Evolutionary conservation across 2,888 invertebrate genomes (phyloP), one percentile per base, ranked within the genome.

Genomic region (Deroplatys truncata): DNA sequence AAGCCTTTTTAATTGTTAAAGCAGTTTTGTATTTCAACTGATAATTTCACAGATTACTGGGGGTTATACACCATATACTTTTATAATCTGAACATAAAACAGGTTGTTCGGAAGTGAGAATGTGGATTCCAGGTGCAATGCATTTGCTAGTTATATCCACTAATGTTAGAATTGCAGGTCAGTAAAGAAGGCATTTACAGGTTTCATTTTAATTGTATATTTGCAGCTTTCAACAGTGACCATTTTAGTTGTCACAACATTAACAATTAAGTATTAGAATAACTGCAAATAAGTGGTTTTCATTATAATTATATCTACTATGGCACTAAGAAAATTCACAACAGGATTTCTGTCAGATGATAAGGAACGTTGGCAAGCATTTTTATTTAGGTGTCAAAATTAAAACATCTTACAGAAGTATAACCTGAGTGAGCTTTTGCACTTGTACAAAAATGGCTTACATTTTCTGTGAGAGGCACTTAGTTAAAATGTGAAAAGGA

Each of bases 291-390:
- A 72, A 20, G 20, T 72, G 56, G 25, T 72, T 72, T 20, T 72
- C 25, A 72, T 72, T 25, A 56, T 87, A 31, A 35, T 9, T 82
- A 56, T 87, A 86, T 28, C 49, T 16, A 13, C 28, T 86, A 87
- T 87, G 87, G 87, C 87, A 87, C 87, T 87, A 87, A 83, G 87
- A 87, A 87, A 87, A 87, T 86, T 72, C 83, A 83, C 87, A 87
- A 87, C 87, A 87, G 87, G 35, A 35, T 82, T 83, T 35, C 82
- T 87, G 35, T 82, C 56, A 87, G 83, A 87, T 82, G 87, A 87
- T 86, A 20, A 10, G 25, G 29, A 86, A 82, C 31, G 82, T 82
- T 25, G 56, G 20, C 29, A 56, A 86, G n/a, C 28, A 85, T 35
- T 85, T n/a, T 56, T 28, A 8, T 28, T 28, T 28, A 49, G 28